Conservation (phyloP, 1,140 invertebrate genomes). For the Steinernema khuongi region DNA sequence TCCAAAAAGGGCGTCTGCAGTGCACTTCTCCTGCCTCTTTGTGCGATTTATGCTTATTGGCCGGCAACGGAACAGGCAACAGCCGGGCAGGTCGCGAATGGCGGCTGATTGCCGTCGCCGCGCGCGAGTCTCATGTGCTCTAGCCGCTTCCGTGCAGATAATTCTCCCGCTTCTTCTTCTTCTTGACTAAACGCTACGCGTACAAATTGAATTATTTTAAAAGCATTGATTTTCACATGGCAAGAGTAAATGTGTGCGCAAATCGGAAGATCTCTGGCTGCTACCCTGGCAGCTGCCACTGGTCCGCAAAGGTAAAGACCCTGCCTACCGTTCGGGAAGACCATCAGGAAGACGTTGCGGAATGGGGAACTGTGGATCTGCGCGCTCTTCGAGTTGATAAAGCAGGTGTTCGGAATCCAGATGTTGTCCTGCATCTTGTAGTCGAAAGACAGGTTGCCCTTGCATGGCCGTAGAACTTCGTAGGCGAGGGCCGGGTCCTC, state of each 20-base stretch:
- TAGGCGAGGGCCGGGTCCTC: slow-evolving; percentile 55
- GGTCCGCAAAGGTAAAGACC: no score
- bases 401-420: slow-evolving; percentile 45
- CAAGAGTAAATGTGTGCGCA: background rate
- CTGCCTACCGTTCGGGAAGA: slow-evolving; percentile 58
- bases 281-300: slow-evolving; percentile 2
- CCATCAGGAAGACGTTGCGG: slow-evolving; percentile 58
- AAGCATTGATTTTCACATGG: slow-evolving; percentile 15
- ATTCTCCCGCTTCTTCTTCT: slow-evolving; percentile 7
- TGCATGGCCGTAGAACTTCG: slow-evolving; percentile 54
- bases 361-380: slow-evolving; percentile 56
- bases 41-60: background rate
- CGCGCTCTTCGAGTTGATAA: slow-evolving; percentile 44
- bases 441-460: slow-evolving; percentile 36
- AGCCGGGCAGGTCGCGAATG: slow-evolving; percentile 1
- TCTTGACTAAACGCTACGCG: slow-evolving; percentile 15
- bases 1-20: background rate
- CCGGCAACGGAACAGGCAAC: background rate
- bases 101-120: background rate
- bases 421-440: slow-evolving; percentile 34
- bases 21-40: background rate
- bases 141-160: background rate
- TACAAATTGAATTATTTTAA: slow-evolving; percentile 23
- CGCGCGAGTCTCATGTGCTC: slow-evolving; percentile 9
- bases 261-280: slow-evolving; percentile 13